Percentiles rank a stretch among this genome's conserved stretches.
Conservation (phyloP, 2,888 invertebrate genomes). For the Drosophila kokeensis region DNA sequence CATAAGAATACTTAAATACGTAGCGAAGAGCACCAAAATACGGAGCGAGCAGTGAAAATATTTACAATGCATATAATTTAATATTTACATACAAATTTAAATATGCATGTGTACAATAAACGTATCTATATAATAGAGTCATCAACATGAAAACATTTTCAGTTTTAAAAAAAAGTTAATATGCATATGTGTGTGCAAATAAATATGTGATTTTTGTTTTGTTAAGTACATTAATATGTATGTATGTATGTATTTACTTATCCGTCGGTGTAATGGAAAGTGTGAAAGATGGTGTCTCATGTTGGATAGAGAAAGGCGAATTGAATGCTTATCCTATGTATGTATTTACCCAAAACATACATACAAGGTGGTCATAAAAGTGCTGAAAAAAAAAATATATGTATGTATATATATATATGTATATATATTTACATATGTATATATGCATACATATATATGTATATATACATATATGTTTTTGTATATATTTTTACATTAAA, state of each 20-base stretch:
- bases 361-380: slow-evolving; percentile 2
- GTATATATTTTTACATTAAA: not conserved
- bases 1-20: slow-evolving; percentile 1
- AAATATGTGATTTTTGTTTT: slow-evolving; percentile 13
- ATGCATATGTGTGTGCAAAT: slow-evolving; percentile 1
- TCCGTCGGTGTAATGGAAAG: not conserved
- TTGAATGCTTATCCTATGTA: slow-evolving; percentile 5
- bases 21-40: slow-evolving; percentile 1
- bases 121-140: slow-evolving; percentile 5
- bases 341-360: slow-evolving; percentile 12
- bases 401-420: not conserved
- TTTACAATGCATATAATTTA: slow-evolving; percentile 4
- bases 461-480: slow-evolving; percentile 4
- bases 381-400: not conserved
- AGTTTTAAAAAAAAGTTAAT: slow-evolving; percentile 5
- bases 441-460: slow-evolving; percentile 1
- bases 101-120: slow-evolving; percentile 4
- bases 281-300: slow-evolving; percentile 7
- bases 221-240: slow-evolving; percentile 9
- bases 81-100: slow-evolving; percentile 10
- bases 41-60: slow-evolving; percentile 2
- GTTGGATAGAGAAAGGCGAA: slow-evolving; percentile 4
- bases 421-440: not conserved
- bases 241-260: not conserved
- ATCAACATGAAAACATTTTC: slow-evolving; percentile 13